phyloP scores from a whole-genome alignment of 2,888 invertebrate genomes.

The Plemyria rubiginata region DNA sequence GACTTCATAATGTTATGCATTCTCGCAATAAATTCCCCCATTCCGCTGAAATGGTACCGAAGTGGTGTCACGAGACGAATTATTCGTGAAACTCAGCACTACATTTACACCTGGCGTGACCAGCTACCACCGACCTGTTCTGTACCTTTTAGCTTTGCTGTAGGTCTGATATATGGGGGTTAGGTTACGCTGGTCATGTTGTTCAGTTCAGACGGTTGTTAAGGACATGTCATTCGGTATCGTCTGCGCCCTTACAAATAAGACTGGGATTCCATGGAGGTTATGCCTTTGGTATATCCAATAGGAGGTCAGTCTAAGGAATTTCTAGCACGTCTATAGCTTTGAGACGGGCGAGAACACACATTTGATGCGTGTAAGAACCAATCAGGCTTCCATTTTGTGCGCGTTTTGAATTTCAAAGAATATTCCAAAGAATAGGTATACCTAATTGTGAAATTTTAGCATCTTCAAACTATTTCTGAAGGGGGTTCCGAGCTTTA shows the following conservation, averaged over 20 bases:
- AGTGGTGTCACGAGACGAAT: conserved; percentile 63
- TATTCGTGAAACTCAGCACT: conserved; percentile 70
- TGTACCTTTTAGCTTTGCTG: conserved; percentile 10
- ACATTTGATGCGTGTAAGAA: not conserved
- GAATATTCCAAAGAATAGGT: too few relatives aligned
- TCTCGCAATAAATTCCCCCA: conserved; percentile 48
- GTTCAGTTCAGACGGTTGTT: conserved; percentile 48
- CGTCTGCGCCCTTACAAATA: conserved; percentile 49
- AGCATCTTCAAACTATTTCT: too few relatives aligned
- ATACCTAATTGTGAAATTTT: too few relatives aligned
- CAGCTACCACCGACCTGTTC: conserved; percentile 42
- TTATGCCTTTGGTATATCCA: conserved; percentile 41
- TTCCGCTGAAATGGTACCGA: conserved; percentile 51
- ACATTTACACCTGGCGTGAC: conserved; percentile 60
- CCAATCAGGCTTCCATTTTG: not conserved
- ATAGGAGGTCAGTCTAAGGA: conserved; percentile 19
- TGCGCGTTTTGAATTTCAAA: not conserved
- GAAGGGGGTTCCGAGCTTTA: too few relatives aligned
- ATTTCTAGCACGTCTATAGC: conserved; percentile 3
- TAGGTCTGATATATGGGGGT: conserved; percentile 38
- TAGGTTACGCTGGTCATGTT: conserved; percentile 48
- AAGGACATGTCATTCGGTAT: conserved; percentile 57
- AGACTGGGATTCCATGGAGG: conserved; percentile 56
- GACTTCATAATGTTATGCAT: conserved; percentile 53
- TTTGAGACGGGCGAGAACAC: not conserved